Conservation (phyloP, 2,888 invertebrate genomes). For the Diarsia rubi region DNA sequence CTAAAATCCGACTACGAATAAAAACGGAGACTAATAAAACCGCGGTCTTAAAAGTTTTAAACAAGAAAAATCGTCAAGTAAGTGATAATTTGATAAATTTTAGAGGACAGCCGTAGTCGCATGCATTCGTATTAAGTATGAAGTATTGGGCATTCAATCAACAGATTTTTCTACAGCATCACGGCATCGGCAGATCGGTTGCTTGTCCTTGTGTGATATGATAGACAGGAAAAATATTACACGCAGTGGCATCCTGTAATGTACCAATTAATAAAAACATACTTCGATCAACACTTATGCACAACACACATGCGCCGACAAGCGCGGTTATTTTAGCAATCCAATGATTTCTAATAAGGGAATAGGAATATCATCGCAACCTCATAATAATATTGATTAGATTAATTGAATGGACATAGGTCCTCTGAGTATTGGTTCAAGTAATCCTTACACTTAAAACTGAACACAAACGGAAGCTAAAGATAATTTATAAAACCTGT, state of each 20-base stretch:
- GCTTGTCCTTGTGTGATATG: background rate
- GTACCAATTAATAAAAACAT: background rate
- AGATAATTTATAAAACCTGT: constrained; percentile 28
- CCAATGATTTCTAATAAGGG: background rate
- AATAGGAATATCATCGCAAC: background rate
- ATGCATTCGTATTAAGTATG: too few relatives aligned
- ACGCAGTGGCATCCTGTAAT: background rate
- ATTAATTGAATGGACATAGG: background rate
- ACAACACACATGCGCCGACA: too few relatives aligned
- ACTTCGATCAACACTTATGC: background rate
- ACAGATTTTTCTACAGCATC: background rate
- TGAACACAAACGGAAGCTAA: background rate
- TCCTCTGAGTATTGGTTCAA: background rate
- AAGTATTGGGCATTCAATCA: background rate
- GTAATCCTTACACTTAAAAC: background rate
- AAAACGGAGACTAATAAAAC: too few relatives aligned
- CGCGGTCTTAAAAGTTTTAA: too few relatives aligned
- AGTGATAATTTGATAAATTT: too few relatives aligned
- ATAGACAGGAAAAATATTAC: background rate
- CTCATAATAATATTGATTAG: background rate
- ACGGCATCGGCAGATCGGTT: background rate
- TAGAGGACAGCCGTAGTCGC: too few relatives aligned
- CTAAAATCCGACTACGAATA: too few relatives aligned
- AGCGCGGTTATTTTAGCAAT: background rate
- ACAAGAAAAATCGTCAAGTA: too few relatives aligned